Evolutionary conservation across 2,113 vertebrate genomes (phyloP), one percentile per base, ranked within the genome.

Genomic region (Montifringilla adamsi): DNA sequence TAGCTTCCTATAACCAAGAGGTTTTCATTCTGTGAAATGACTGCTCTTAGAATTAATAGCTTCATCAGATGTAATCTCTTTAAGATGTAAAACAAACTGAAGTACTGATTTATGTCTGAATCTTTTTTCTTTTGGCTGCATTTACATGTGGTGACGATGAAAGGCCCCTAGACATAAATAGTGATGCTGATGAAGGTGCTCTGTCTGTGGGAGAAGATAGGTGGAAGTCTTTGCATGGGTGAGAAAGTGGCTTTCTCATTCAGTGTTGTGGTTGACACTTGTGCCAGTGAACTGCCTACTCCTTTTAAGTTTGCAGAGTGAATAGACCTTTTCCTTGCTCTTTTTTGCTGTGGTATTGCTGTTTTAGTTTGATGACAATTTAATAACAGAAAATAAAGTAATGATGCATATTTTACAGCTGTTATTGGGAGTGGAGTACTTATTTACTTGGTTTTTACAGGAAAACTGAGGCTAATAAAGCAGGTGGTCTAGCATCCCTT

Each of bases 381-480:
- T 66, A 58, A 28, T 58, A 53, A 75, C 5, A 79, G 62, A 62
- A 39, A 33, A 70, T 14, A 41, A 41, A 41, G 41, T 41, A 12
- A 39, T 24, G 11, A 2, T 4, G 6, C 23, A 7, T 28, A 27
- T 74, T 59, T 80, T 17, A 22, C 23, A 66, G 23, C 5, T 81
- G 30, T 67, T 37, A 37, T 12, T 59, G n/a, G n/a, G 5, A 37
- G 11, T 49, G 33, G 16, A 92, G n/a, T 70, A 50, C 27, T 74
- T 50, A 4, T 3, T 74, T 95, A 17, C 80, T 70, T 93, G 67
- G 33, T 18, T 24, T 18, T 78, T 76, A 39, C 95, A 99, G 99
- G 98, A 98, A 98, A 95, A 94, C 76, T 49, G 98, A 98, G 20
- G 37, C 92, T 3, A 83, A 96, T 22, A 98, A 97, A 91, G 86